Base-by-base conservation (phyloP, 1,140 invertebrate genomes). In the Spodoptera litura region DNA sequence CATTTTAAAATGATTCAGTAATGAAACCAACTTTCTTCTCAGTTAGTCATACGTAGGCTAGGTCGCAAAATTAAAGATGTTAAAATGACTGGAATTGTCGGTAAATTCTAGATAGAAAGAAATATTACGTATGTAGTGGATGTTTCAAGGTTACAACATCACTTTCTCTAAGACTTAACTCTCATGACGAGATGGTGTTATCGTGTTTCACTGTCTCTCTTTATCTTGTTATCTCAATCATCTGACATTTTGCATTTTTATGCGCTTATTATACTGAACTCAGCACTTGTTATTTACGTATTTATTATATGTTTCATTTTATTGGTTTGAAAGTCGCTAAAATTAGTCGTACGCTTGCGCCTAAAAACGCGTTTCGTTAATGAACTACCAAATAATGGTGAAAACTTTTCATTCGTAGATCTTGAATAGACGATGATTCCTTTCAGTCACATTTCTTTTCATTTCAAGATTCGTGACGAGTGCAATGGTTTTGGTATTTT, bases 131-230 rank as follows among this genome's bases (percentile, higher is more conserved):
- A 49, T 64, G 38, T 66, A 49, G 20, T 66, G 35, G 62, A 49
- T 61, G 58, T 49, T 64, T 49, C 73, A 75, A 77, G 61, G 52
- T 66, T 77, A 77, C 53, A 68, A 10, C 61, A 68, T 68, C 74
- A 77, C 74, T 77, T 77, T 77, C 74, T 56, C 74, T 62, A 9
- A 56, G 35, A 66, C 62, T 66, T 68, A 75, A 49, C 59, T 77
- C 74, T 77, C 74, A 58, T 77, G 74, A 53, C 62, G 52, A 68
- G 73, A 75, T 64, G 49, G 49, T 68, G 62, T 68, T 77, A 77
- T 77, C 61, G 56, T 64, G 49, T 53, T 38, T 73, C 35, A 44
- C 73, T 56, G 61, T 77, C 61, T 77, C 62, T 77, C 27, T 77
- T 77, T 77, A 56, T 77, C 27, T 77, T 53, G 59, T 64, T 64